Conservation (phyloP, 2,113 vertebrate species). For the Poicephalus gulielmi region DNA sequence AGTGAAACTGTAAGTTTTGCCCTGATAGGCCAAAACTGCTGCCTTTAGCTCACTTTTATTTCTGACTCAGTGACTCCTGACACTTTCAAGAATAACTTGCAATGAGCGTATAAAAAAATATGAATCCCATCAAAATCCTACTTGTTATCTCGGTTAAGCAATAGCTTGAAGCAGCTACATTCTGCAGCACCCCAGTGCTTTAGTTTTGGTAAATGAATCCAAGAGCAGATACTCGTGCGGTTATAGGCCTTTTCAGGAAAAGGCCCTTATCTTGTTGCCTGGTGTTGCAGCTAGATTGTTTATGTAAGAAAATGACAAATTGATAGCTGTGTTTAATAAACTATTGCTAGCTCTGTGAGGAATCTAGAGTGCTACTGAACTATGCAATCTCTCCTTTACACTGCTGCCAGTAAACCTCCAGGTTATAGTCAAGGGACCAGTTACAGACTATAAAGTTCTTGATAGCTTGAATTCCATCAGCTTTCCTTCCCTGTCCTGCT, state of each 20-base stretch:
- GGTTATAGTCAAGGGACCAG: neutral
- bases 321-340: neutral
- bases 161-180: neutral
- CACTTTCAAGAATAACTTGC: neutral
- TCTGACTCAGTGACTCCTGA: neutral
- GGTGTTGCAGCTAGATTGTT: neutral
- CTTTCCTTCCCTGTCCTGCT: neutral
- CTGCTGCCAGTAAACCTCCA: neutral
- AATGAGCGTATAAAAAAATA: neutral
- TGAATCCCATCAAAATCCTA: neutral
- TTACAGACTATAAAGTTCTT: neutral
- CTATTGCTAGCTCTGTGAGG: neutral
- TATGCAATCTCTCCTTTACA: neutral
- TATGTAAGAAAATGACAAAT: neutral
- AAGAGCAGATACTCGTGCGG: accelerated
- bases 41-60: neutral
- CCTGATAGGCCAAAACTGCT: neutral
- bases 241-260: neutral
- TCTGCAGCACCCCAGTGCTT: neutral
- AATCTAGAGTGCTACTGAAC: neutral
- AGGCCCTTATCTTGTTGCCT: neutral
- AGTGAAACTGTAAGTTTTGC: neutral
- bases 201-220: neutral
- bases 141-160: neutral
- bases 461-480: neutral